A percentile compares a stretch with the other conserved stretches of the same genome.
These are phyloP conservation scores for Phortica variegata DNA, from an alignment of 1,140 invertebrate genomes.

Conservation along the genomic window DNA sequence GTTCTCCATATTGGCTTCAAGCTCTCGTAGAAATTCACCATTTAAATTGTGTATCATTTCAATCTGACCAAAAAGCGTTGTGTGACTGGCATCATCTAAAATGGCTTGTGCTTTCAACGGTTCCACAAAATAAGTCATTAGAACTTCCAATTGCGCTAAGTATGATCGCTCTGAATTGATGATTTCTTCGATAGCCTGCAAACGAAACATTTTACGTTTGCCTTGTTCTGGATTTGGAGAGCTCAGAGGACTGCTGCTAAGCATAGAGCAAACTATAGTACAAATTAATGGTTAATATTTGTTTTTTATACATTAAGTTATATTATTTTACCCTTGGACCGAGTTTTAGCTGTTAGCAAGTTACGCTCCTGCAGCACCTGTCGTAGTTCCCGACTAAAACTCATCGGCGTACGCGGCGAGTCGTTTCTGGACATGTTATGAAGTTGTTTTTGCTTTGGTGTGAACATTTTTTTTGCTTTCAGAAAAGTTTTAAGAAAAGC, in stretches of 20 bases:
- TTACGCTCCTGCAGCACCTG: conserved; percentile 65
- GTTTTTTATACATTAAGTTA: background rate
- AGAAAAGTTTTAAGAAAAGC: too few relatives aligned
- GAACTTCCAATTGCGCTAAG: conserved; percentile 67
- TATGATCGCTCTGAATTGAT: conserved; percentile 73
- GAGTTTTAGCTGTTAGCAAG: conserved; percentile 64
- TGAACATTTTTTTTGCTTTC: conserved; percentile 41
- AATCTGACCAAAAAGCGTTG: conserved; percentile 70
- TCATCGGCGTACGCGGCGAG: conserved; percentile 56
- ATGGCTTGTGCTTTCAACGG: conserved; percentile 65
- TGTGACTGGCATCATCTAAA: conserved; percentile 61
- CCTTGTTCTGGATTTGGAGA: conserved; percentile 54
- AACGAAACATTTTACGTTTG: conserved; percentile 58
- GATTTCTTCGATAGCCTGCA: conserved; percentile 67
- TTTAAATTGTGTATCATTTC: conserved; percentile 73
- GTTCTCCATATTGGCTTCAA: conserved; percentile 64
- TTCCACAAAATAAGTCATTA: conserved; percentile 70
- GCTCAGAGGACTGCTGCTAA: conserved; percentile 42
- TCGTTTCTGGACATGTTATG: conserved; percentile 5
- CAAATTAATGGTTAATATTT: background rate
- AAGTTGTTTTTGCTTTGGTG: conserved; percentile 28
- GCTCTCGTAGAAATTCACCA: conserved; percentile 65
- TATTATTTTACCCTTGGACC: conserved; percentile 62
- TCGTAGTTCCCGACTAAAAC: conserved; percentile 63
- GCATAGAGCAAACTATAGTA: conserved; percentile 27